A percentile compares a stretch with the other conserved stretches of the same genome.
phyloP scores from a whole-genome alignment of 2,888 invertebrate genomes.

The Ischnura elegans region DNA sequence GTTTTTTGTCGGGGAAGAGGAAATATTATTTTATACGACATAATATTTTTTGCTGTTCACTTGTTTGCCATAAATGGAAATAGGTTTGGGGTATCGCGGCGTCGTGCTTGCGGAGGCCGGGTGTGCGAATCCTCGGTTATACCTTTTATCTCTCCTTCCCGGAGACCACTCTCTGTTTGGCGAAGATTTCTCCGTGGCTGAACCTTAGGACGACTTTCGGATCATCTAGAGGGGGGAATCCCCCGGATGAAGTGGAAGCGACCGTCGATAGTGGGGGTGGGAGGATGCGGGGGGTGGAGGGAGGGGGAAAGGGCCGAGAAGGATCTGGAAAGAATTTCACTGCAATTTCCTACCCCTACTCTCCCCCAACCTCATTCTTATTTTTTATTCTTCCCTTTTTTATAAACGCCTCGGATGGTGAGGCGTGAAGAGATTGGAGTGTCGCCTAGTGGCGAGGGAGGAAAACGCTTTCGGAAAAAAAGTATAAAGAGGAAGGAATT shows the following conservation, averaged over 20 bases:
- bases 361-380: neutral
- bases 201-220: neutral
- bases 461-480: neutral
- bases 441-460: slow-evolving; percentile 1
- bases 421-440: neutral
- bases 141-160: neutral
- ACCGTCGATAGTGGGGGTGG: neutral
- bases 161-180: neutral
- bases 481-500: neutral
- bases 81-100: no score
- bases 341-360: slow-evolving; percentile 53
- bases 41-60: no score
- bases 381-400: no score
- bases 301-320: neutral
- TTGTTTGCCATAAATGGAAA: no score
- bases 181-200: neutral
- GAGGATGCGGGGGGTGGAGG: neutral
- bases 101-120: neutral
- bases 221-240: neutral
- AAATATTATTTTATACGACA: no score
- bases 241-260: no score
- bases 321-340: slow-evolving; percentile 37
- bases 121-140: neutral
- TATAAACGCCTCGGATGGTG: neutral
- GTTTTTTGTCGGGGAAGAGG: no score